These are phyloP conservation scores for Mastomys natalensis DNA, from an alignment of 2,113 vertebrate species.

Conservation along the genomic window DNA sequence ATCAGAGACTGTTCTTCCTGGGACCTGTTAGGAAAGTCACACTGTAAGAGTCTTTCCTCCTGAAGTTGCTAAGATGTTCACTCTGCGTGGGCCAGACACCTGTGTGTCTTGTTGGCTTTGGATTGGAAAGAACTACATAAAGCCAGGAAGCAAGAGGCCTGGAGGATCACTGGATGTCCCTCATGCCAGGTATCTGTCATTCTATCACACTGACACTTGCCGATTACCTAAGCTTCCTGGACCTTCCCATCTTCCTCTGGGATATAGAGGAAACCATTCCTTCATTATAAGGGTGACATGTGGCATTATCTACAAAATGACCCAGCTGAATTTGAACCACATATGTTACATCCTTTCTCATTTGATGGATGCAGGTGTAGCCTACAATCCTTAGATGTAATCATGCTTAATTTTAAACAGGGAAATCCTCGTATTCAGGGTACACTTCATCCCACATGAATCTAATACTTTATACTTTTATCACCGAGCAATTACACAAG, in stretches of 20 bases:
- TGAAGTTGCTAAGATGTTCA: not conserved
- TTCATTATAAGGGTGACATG: not conserved
- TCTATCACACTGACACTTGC: not conserved
- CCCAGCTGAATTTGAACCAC: not conserved
- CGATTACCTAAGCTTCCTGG: not conserved
- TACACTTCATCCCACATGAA: rapidly evolving
- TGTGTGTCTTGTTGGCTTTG: not conserved
- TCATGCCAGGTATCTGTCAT: not conserved
- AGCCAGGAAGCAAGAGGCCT: not conserved
- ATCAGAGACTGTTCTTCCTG: not conserved
- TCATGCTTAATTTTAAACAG: not conserved
- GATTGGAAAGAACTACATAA: not conserved
- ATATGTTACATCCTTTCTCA: not conserved
- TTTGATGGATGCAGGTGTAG: not conserved
- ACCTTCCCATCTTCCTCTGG: not conserved
- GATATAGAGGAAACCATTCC: not conserved
- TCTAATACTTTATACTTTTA: not conserved
- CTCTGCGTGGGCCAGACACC: rapidly evolving
- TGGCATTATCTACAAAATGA: not conserved
- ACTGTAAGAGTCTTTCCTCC: not conserved
- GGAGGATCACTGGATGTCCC: too few species aligned
- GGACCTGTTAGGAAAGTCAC: not conserved
- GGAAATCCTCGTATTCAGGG: not conserved
- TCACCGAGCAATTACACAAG: not conserved
- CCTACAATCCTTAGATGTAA: not conserved